Evolutionary conservation across 92 coral and sea anemone species (phyloP).

Genomic region (Metridium senile): DNA sequence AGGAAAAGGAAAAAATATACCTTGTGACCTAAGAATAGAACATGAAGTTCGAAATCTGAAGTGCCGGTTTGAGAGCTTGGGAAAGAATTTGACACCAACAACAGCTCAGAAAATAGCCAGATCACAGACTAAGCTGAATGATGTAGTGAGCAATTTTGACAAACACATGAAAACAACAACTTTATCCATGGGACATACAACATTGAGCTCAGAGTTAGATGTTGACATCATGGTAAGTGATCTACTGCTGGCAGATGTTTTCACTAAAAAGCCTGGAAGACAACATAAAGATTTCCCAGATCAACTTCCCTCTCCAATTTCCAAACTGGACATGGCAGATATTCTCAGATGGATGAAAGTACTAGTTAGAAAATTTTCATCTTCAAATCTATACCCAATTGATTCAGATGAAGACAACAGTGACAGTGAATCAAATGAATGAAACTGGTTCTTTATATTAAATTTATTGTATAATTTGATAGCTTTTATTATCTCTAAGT

Average conservation of each 20-base stretch:
- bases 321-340: constrained; percentile 26
- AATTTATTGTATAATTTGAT: too few relatives aligned
- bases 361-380: constrained; percentile 33
- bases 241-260: constrained; percentile 33
- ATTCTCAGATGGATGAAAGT: constrained; percentile 50
- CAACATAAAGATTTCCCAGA: constrained; percentile 43
- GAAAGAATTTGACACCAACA: constrained; percentile 25
- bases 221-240: constrained; percentile 32
- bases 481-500: too few relatives aligned
- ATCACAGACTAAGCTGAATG: too few relatives aligned
- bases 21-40: constrained; percentile 47
- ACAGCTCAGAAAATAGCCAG: not conserved
- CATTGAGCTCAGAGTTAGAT: constrained; percentile 26
- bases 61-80: constrained; percentile 30
- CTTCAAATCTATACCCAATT: too few relatives aligned
- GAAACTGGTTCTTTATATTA: too few relatives aligned
- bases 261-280: constrained; percentile 41
- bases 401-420: too few relatives aligned
- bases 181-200: constrained; percentile 22
- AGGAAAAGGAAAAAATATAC: constrained; percentile 17
- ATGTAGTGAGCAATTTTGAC: not conserved
- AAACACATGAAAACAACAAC: constrained; percentile 1
- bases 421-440: too few relatives aligned
- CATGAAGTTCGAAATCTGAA: constrained; percentile 41
- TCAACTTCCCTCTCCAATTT: constrained; percentile 38